These are phyloP conservation scores for Toxotes lorentzi DNA, from an alignment of 2,797 vertebrate species.

Conservation along the genomic window DNA sequence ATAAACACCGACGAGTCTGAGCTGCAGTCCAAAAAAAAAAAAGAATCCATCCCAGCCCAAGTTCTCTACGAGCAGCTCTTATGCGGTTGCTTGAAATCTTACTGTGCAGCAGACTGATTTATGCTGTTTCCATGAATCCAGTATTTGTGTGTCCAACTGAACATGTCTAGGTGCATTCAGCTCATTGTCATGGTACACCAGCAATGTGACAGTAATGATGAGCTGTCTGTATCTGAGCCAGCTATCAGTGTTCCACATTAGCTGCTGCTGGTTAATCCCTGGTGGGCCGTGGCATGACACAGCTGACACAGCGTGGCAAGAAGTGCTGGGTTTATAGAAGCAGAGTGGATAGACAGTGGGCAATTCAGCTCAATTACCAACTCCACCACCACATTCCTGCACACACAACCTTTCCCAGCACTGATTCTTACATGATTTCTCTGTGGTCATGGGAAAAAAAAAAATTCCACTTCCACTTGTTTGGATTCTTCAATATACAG, in stretches of 20 bases:
- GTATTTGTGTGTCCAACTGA: constrained; percentile 7
- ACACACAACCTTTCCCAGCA: neutral
- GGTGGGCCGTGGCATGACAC: constrained; percentile 8
- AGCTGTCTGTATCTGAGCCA: constrained; percentile 43
- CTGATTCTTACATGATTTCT: neutral
- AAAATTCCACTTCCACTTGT: neutral
- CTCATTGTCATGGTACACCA: constrained; percentile 28
- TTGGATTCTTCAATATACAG: neutral
- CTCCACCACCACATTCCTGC: neutral
- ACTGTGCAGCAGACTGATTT: constrained; percentile 5
- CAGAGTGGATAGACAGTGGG: neutral
- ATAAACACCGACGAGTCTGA: constrained; percentile 24
- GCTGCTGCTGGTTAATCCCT: constrained; percentile 31
- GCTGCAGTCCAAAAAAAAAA: neutral
- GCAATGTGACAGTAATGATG: constrained; percentile 25
- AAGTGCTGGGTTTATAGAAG: neutral
- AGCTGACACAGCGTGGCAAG: constrained; percentile 25
- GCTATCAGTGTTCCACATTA: constrained; percentile 28
- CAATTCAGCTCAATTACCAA: neutral
- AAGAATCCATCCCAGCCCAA: neutral
- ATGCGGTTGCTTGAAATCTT: constrained; percentile 5
- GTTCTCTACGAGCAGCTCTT: neutral
- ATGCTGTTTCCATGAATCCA: neutral
- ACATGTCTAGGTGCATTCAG: constrained; percentile 30
- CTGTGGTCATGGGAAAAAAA: neutral